These are phyloP conservation scores for Minunthozetes semirufus DNA, from an alignment of 2,888 invertebrate genomes.

Conservation along the genomic window DNA sequence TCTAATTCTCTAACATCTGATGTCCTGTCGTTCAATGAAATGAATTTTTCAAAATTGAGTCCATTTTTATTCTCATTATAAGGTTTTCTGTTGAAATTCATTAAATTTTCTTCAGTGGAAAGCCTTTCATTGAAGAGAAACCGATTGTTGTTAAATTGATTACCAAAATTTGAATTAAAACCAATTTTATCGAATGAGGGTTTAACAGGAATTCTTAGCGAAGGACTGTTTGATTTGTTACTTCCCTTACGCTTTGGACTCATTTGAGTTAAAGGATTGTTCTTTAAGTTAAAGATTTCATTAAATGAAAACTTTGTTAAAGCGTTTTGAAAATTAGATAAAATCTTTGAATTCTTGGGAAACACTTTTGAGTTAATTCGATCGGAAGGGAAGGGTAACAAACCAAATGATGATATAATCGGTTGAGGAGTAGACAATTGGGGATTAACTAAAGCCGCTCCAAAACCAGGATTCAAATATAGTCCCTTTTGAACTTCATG, in stretches of 20 bases:
- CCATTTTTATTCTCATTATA: too few species aligned
- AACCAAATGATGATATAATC: not conserved
- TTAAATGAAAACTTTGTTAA: not conserved
- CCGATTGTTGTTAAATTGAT: too few species aligned
- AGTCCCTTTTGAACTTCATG: not conserved
- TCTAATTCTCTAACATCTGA: too few species aligned
- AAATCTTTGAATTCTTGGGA: not conserved
- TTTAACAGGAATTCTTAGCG: not conserved
- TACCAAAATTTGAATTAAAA: not conserved
- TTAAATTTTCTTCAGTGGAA: too few species aligned
- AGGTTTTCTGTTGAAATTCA: too few species aligned
- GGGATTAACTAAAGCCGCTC: not conserved
- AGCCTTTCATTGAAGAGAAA: too few species aligned
- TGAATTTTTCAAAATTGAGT: too few species aligned
- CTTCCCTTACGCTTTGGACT: slow-evolving; percentile 3
- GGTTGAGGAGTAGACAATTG: not conserved
- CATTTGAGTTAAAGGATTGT: not conserved
- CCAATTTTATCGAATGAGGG: not conserved
- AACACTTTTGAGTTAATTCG: not conserved
- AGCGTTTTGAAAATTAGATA: not conserved
- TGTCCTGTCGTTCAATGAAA: too few species aligned
- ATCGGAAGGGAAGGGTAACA: not conserved
- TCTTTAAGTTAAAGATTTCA: not conserved
- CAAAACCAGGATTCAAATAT: not conserved
- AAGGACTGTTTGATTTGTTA: not conserved